Percentiles rank a stretch among this genome's conserved stretches.
Conservation (phyloP, 2,888 invertebrate genomes). For the Strigamia transsilvanica region DNA sequence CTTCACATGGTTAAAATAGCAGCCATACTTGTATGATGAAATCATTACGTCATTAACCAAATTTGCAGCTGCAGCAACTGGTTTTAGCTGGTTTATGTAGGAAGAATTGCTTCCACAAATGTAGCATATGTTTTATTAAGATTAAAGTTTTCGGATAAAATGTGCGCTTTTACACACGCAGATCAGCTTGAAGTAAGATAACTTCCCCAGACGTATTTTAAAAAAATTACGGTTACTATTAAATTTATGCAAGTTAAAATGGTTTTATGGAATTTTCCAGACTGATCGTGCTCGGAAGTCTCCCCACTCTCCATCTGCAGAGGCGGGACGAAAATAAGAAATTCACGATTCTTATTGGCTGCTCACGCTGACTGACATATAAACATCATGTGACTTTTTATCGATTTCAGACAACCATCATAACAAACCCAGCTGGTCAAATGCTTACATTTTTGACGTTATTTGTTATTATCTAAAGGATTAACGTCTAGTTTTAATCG, state of each 20-base stretch:
- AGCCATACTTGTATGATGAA: conserved; percentile 12
- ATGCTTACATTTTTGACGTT: background rate
- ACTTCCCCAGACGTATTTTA: background rate
- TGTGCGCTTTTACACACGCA: background rate
- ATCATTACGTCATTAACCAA: background rate
- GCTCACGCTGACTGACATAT: conserved; percentile 11
- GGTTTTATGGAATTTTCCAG: conserved; percentile 7
- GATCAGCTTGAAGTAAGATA: background rate
- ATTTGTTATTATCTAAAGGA: conserved; percentile 11
- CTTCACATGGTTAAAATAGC: background rate
- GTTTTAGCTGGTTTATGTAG: conserved; percentile 16
- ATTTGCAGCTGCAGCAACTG: conserved; percentile 38
- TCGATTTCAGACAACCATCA: conserved; percentile 36
- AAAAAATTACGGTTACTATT: too few relatives aligned
- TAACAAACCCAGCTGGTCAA: conserved; percentile 43
- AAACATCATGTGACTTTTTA: conserved; percentile 48
- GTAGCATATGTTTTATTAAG: background rate
- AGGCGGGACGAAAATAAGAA: conserved; percentile 46
- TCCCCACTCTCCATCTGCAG: conserved; percentile 46
- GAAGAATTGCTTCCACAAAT: background rate
- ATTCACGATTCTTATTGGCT: background rate
- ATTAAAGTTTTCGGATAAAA: background rate
- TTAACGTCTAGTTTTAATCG: background rate
- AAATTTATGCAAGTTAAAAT: background rate
- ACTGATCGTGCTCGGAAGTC: conserved; percentile 4